Evolutionary conservation across 2,797 vertebrate genomes (phyloP).

Genomic region (Muscicapa comitata): DNA sequence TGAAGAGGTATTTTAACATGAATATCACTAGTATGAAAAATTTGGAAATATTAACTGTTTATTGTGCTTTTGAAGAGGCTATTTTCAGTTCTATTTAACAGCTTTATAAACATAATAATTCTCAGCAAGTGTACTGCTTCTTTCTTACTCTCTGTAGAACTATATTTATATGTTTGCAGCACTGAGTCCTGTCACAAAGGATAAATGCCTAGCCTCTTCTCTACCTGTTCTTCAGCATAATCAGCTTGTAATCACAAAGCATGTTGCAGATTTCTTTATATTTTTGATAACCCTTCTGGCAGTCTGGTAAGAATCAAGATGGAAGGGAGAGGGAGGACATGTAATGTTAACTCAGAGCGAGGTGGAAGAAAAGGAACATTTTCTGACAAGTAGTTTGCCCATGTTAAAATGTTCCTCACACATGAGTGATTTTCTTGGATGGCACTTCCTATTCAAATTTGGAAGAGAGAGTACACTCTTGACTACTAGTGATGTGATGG

Average conservation of each 20-base stretch:
- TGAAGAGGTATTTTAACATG: neutral
- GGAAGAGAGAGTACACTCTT: neutral
- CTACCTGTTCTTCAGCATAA: conserved; percentile 65
- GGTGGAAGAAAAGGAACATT: conserved; percentile 38
- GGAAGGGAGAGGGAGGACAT: neutral
- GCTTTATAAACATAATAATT: conserved; percentile 6
- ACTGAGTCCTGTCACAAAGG: conserved; percentile 9
- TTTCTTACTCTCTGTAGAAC: conserved; percentile 36
- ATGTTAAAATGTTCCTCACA: conserved; percentile 17
- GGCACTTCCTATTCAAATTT: neutral
- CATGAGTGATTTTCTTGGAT: conserved; percentile 15
- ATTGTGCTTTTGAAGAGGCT: neutral
- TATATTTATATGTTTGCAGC: conserved; percentile 30
- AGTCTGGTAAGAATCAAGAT: neutral
- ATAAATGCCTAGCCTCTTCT: neutral
- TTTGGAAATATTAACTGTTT: neutral
- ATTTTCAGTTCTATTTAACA: conserved; percentile 51
- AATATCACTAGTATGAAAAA: neutral
- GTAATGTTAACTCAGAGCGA: neutral
- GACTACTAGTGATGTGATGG: neutral
- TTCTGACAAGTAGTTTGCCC: conserved; percentile 52
- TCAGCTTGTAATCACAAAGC: conserved; percentile 26
- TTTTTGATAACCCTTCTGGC: conserved; percentile 42
- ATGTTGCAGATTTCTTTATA: conserved; percentile 36
- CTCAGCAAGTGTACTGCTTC: conserved; percentile 1